Evolutionary conservation across 1,140 invertebrate genomes (phyloP), one percentile per base, ranked within the genome.

Genomic region (Zaprionus nigranus): DNA sequence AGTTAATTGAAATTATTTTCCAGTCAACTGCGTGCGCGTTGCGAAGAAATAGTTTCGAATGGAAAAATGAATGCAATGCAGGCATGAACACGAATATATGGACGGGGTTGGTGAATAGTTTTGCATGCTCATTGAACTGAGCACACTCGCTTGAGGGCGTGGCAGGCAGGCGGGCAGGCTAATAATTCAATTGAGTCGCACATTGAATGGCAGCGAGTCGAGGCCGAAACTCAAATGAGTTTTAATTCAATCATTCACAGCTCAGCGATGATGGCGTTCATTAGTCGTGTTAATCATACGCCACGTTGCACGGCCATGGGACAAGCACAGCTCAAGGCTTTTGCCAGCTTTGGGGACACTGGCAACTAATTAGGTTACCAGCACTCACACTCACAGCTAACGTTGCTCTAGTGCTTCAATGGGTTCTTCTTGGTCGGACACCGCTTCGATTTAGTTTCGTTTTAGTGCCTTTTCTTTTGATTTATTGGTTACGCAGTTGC

Each of bases 201-300:
- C 46, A 51, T 22, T 51, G 20, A 51, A 60, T 53, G 77, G 46
- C 22, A 51, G 22, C 59, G 64, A 75, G 77, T 28, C 34, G 61
- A 43, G 73, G 64, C 57, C 77, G n/a, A 46, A 68, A 40, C 78
- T 69, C 54, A 51, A 56, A 57, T 56, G 68, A 72, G 56, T 81
- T 88, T 81, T 88, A 88, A 88, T 88, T 90, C 78, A 88, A 88
- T 88, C 78, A 84, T 88, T 90, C 46, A 90, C 78, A 90, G 85
- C 56, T 65, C 66, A 90, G 46, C 63, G 68, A 58, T 70, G 54
- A 76, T 57, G 85, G 63, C 81, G 78, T 88, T 88, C 75, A 84
- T 90, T 88, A 90, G 84, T 69, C 84, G 81, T 84, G 81, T 81
- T 88, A 88, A 88, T 88, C 85, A 88, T 88, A 88, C 84, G 84